phyloP scores from a whole-genome alignment of 2,888 invertebrate species.

The Cosmia pyralina region DNA sequence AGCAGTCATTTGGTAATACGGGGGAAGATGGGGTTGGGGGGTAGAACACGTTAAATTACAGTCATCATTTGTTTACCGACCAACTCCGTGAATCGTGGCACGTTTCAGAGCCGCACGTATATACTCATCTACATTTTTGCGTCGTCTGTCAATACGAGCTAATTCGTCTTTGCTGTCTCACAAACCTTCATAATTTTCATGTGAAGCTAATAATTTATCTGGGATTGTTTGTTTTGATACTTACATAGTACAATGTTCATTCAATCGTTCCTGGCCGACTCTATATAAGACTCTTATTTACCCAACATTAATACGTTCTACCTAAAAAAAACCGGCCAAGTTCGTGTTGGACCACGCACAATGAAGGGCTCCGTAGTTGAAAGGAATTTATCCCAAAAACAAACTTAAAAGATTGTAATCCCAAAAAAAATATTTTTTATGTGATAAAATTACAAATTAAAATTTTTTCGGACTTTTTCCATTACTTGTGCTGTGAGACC shows the following conservation, averaged over 20 bases:
- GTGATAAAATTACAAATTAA: too few species aligned
- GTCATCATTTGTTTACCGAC: conserved; percentile 81
- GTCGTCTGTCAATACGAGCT: conserved; percentile 24
- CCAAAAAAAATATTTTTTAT: too few species aligned
- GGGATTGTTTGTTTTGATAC: conserved; percentile 15
- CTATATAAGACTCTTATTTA: conserved; percentile 17
- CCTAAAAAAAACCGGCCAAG: too few species aligned
- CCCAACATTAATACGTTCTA: conserved; percentile 21
- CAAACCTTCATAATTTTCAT: conserved; percentile 28
- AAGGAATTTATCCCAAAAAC: too few species aligned
- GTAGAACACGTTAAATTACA: conserved; percentile 79
- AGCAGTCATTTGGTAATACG: conserved; percentile 65
- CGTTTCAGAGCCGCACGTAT: conserved; percentile 69
- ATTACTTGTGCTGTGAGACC: too few species aligned
- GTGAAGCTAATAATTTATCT: conserved; percentile 11
- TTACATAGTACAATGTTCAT: conserved; percentile 1
- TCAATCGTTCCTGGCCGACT: not conserved
- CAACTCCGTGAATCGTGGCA: conserved; percentile 62
- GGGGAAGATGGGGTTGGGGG: conserved; percentile 49
- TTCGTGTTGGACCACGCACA: too few species aligned
- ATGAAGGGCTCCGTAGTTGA: too few species aligned
- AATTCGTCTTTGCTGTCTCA: conserved; percentile 23
- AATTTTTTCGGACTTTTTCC: too few species aligned
- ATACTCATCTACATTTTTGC: conserved; percentile 50
- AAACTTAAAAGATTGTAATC: too few species aligned